These are phyloP conservation scores for Gymnocheta viridis DNA, from an alignment of 2,888 invertebrate genomes.

Conservation along the genomic window DNA sequence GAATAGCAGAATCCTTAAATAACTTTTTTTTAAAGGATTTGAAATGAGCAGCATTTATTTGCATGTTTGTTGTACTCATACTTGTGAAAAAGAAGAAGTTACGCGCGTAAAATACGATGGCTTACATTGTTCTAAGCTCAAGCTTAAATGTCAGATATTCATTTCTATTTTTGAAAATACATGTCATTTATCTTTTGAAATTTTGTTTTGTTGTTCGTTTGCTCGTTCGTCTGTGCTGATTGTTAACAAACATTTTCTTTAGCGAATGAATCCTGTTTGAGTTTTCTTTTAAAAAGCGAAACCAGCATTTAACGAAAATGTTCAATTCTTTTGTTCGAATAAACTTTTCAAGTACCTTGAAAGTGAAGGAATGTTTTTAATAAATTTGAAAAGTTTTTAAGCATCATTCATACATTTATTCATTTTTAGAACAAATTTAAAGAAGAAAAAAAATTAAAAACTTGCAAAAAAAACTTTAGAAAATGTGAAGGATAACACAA, in stretches of 20 bases:
- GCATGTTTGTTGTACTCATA: not conserved
- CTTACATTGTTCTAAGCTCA: not conserved
- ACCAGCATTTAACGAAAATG: not conserved
- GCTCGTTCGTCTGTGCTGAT: too few species aligned
- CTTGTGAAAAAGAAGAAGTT: not conserved
- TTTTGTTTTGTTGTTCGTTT: not conserved
- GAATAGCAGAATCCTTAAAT: not conserved
- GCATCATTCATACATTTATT: not conserved
- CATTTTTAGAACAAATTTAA: conserved; percentile 9
- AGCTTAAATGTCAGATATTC: not conserved
- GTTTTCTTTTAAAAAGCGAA: not conserved
- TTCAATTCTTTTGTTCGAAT: not conserved
- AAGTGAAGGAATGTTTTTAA: not conserved
- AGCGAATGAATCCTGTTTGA: conserved; percentile 9
- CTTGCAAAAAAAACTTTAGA: not conserved
- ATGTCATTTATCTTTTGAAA: not conserved
- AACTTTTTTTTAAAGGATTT: not conserved
- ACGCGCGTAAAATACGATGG: not conserved
- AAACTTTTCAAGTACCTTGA: not conserved
- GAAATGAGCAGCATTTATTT: not conserved
- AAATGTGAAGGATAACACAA: not conserved
- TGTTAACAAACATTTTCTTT: not conserved
- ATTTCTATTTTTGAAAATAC: not conserved
- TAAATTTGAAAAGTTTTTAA: conserved; percentile 13
- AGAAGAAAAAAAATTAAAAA: not conserved